Percentiles rank a stretch among this genome's conserved stretches.
phyloP scores from a whole-genome alignment of 2,888 invertebrate genomes.

The Drosophila infuscata region DNA sequence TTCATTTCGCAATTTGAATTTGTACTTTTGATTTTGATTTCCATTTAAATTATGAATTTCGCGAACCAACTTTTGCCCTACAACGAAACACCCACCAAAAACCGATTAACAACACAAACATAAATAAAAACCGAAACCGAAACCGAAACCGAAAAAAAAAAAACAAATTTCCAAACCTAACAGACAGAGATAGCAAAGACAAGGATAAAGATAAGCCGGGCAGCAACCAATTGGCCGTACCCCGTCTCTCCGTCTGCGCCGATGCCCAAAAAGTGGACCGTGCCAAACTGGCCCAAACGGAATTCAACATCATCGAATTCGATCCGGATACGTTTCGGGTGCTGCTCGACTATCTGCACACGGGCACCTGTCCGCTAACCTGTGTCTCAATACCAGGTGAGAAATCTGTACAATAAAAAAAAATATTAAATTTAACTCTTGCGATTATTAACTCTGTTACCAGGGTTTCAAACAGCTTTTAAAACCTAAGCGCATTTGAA shows the following conservation, averaged over 20 bases:
- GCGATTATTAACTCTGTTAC: background rate
- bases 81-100: conserved; percentile 7
- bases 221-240: conserved; percentile 91
- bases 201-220: conserved; percentile 92
- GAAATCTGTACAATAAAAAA: background rate
- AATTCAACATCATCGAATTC: conserved; percentile 98
- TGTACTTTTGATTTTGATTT: conserved; percentile 33
- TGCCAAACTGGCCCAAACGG: conserved; percentile 95
- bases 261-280: conserved; percentile 97
- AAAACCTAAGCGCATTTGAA: background rate
- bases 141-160: conserved; percentile 10
- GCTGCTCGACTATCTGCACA: conserved; percentile 95
- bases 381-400: conserved; percentile 95
- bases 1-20: conserved; percentile 39
- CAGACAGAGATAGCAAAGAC: conserved; percentile 93
- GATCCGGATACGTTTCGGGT: conserved; percentile 97
- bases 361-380: conserved; percentile 95
- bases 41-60: conserved; percentile 16
- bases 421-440: background rate
- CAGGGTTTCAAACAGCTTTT: background rate
- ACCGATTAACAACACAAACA: conserved; percentile 10
- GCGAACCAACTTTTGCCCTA: conserved; percentile 26
- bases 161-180: conserved; percentile 37
- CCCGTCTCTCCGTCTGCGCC: conserved; percentile 95
- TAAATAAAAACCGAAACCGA: conserved; percentile 24